Base-by-base conservation (phyloP, 2,888 invertebrate species). In the Stegana nigrithorax region DNA sequence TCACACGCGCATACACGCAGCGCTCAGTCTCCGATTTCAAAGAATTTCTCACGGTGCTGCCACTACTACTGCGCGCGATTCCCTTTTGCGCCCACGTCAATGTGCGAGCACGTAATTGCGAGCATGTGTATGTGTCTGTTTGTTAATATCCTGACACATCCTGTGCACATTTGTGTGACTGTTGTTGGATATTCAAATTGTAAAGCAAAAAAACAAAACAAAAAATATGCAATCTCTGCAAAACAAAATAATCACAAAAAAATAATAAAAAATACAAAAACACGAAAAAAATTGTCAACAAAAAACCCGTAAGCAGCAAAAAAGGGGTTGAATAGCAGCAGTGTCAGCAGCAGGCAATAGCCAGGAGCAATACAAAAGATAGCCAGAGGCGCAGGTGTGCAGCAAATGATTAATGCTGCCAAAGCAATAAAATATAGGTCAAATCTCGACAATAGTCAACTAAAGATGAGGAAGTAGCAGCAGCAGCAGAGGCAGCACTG, bases 21-120 rank as follows among this genome's bases (percentile, higher is more conserved):
- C 73, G 71, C 69, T 73, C 78, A 73, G 72, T 73, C 79, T 76
- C 74, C 64, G 70, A 76, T 75, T 76, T 78, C 78, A 75, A 78
- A 77, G 78, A 73, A 76, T 73, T 77, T 77, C 76, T 73, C 76
- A 77, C 76, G 76, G 78, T 77, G 75, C 76, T 76, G 78, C 78
- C 69, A 63, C 58, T 27, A 27, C 26, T 42, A n/a, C 29, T 21
- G 29, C 53, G 14, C n/a, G n/a, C n/a, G n/a, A n/a, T n/a, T n/a
- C n/a, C n/a, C n/a, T n/a, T n/a, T n/a, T 60, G 60, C 59, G 64
- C 58, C 70, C 63, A 67, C 69, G 63, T 25, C 47, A 26, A 39
- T 50, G 42, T n/a, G 29, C 14, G 44, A 59, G n/a, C n/a, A n/a
- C n/a, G n/a, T 6, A 10, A 39, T 14, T 39, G 21, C n/a, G 26